Conservation (phyloP, 1,140 invertebrate genomes). For the Cryptotermes secundus region DNA sequence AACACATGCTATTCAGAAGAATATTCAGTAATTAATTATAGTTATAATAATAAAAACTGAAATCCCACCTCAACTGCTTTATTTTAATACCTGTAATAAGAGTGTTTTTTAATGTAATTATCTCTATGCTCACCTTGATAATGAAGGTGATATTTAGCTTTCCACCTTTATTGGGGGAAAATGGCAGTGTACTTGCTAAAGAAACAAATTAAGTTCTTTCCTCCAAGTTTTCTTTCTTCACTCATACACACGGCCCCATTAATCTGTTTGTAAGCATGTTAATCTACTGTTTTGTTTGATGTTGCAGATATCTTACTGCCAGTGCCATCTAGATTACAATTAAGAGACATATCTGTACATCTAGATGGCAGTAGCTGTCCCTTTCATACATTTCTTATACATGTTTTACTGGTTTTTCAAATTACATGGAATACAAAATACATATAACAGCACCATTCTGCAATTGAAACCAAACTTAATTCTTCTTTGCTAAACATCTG, state of each 20-base stretch:
- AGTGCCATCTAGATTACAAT: constrained; percentile 11
- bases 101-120: constrained; percentile 29
- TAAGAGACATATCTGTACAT: neutral
- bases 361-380: constrained; percentile 3
- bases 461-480: constrained; percentile 2
- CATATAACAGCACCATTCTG: constrained; percentile 16
- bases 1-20: constrained; percentile 35
- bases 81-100: constrained; percentile 31
- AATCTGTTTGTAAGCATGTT: constrained; percentile 16
- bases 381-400: neutral
- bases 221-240: constrained; percentile 30
- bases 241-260: constrained; percentile 33
- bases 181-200: constrained; percentile 36
- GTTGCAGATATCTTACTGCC: neutral
- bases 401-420: constrained; percentile 1
- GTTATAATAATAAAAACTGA: constrained; percentile 34
- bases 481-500: neutral
- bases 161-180: constrained; percentile 32
- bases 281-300: neutral
- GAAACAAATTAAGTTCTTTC: constrained; percentile 32
- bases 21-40: constrained; percentile 22
- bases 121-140: constrained; percentile 28
- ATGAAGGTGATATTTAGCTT: constrained; percentile 26
- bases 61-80: constrained; percentile 32
- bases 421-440: constrained; percentile 20